Percentiles rank a stretch among this genome's conserved stretches.
These are phyloP conservation scores for Trichoplax adhaerens DNA, from an alignment of 37 sponge, comb jelly and placozoan species.

Conservation along the genomic window DNA sequence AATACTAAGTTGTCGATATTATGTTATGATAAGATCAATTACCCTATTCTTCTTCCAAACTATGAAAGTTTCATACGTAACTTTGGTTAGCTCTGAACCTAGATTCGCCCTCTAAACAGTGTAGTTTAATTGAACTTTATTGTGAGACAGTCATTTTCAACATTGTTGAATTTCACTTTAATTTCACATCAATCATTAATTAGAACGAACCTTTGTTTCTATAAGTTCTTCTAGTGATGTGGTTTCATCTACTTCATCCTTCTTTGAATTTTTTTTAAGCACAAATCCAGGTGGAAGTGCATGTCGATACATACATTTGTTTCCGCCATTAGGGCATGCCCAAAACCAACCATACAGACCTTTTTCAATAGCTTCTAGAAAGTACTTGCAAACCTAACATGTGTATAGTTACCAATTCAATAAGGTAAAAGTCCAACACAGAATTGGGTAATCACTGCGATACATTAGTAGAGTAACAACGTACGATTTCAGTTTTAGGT, in stretches of 20 bases:
- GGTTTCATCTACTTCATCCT: constrained; percentile 46
- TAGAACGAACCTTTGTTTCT: constrained; percentile 59
- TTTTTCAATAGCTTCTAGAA: constrained; percentile 91
- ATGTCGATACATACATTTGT: constrained; percentile 87
- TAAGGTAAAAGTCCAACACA: too few relatives aligned
- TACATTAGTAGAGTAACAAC: neutral
- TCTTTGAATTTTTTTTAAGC: constrained; percentile 54
- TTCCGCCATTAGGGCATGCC: constrained; percentile 88
- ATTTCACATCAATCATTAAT: neutral
- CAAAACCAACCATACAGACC: constrained; percentile 99
- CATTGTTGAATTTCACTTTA: neutral
- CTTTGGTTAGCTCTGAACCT: constrained; percentile 34
- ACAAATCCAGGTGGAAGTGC: constrained; percentile 94
- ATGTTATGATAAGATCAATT: neutral
- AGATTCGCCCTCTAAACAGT: constrained; percentile 43
- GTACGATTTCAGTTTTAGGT: neutral
- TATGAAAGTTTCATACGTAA: constrained; percentile 64
- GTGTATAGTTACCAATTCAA: neutral
- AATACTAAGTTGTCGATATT: constrained; percentile 4
- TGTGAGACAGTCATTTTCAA: neutral
- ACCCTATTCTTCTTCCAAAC: constrained; percentile 85
- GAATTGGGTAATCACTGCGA: too few relatives aligned
- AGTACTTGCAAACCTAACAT: constrained; percentile 81
- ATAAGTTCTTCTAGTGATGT: constrained; percentile 85
- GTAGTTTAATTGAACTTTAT: neutral